A percentile compares a stretch with the other conserved stretches of the same genome.
phyloP scores from a whole-genome alignment of 1,140 invertebrate genomes.

The Platorchestia sp. region DNA sequence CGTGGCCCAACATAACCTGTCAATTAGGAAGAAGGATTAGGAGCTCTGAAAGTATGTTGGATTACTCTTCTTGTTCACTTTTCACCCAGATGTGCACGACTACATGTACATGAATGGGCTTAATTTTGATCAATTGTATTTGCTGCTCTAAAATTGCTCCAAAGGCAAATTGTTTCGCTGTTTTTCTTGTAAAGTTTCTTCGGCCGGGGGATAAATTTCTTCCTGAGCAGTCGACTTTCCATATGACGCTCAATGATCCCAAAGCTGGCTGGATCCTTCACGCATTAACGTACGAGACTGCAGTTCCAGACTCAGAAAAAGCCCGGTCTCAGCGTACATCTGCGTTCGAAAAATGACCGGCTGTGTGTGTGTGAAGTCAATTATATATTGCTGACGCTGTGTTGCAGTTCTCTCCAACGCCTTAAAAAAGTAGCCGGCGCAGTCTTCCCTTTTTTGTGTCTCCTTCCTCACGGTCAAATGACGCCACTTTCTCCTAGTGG shows the following conservation, averaged over 20 bases:
- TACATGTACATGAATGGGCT: background rate
- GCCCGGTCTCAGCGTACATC: background rate
- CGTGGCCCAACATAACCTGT: too few relatives aligned
- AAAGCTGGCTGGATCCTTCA: background rate
- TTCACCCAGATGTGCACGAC: background rate
- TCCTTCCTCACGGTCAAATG: conserved; percentile 33
- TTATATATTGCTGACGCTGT: background rate
- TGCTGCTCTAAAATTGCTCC: background rate
- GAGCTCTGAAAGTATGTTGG: background rate
- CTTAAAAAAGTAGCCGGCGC: background rate
- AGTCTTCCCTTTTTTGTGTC: background rate
- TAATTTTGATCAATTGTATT: background rate
- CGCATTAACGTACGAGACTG: background rate
- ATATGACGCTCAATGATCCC: background rate
- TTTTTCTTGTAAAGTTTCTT: background rate
- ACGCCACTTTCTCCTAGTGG: conserved; percentile 39
- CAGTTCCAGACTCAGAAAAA: background rate
- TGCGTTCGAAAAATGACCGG: background rate
- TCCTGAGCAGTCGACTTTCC: background rate
- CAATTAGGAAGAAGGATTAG: too few relatives aligned
- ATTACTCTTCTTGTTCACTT: background rate
- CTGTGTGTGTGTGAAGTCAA: background rate
- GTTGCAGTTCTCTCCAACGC: background rate
- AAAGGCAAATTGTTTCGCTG: background rate
- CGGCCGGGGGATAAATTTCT: background rate